Base-by-base conservation (phyloP, 2,888 invertebrate genomes). In the Acanthacorydalis orientalis region DNA sequence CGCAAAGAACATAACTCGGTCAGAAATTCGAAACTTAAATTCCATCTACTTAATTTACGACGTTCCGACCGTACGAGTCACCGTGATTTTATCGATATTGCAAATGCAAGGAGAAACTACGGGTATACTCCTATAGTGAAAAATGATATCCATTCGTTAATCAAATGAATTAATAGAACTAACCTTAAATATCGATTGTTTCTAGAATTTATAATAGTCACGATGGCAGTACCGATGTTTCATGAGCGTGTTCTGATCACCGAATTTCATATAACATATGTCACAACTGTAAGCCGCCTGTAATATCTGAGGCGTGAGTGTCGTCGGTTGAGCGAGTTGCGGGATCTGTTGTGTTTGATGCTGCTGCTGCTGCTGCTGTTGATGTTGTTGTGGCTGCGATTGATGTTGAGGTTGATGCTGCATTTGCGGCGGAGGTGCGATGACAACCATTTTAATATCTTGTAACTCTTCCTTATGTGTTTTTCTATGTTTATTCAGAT, bases 391-490 rank as follows among this genome's bases (percentile, higher is more conserved):
- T n/a, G 39, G 31, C n/a, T 16, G 16, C 9, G 35, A 9, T 10
- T 23, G 15, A 43, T 31, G 43, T 44, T 58, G 57, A 68, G 63
- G 31, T 60, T 63, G 52, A 60, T 8, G 52, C 59, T 57, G 61
- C 69, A 69, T 0, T 46, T 38, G 39, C 39, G 31, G 31, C 1
- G n/a, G 16, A 12, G 31, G 31, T 1, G 38, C 31, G 12, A 12
- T 31, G 9, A 9, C 38, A 7, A 70, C 70, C 54, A 69, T 68
- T 65, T 67, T 68, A 8, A 65, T 45, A 53, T 71, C 70, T 35
- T 70, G 55, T 23, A 23, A 23, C 50, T 67, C 31, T 6, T 47
- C 37, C 11, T 47, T 43, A 12, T 41, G 42, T 14, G 43, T 43
- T 23, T 43, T 41, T 35, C 39, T 42, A 41, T 47, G 47, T 23